phyloP scores from a whole-genome alignment of 2,797 vertebrate species.

The Sebastes diaconus region DNA sequence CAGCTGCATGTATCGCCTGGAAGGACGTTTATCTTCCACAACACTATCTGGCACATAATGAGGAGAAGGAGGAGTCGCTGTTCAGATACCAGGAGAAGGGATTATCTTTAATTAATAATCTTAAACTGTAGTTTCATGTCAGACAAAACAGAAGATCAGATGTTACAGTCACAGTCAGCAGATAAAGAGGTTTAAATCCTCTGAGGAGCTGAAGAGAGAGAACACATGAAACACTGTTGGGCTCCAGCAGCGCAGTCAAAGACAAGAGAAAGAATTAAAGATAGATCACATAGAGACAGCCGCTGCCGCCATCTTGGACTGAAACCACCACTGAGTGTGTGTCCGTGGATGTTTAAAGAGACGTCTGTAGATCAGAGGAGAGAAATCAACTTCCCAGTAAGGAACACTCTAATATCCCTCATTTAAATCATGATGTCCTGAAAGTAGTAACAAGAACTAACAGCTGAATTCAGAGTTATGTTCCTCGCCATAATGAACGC shows the following conservation, averaged over 20 bases:
- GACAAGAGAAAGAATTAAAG: no score
- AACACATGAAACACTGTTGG: neutral
- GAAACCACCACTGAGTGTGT: no score
- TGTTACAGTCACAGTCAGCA: neutral
- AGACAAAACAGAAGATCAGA: slow-evolving; percentile 38
- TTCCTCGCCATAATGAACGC: no score
- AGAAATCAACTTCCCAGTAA: no score
- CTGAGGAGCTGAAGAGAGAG: neutral
- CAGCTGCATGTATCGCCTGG: neutral
- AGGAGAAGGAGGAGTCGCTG: neutral
- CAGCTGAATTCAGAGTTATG: no score
- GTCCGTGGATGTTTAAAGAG: no score
- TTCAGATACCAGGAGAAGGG: slow-evolving; percentile 5
- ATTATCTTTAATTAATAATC: slow-evolving; percentile 61
- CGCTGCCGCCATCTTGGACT: no score
- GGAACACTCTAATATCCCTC: no score
- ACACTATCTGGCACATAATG: slow-evolving; percentile 20
- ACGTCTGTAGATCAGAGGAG: no score
- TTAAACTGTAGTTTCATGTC: slow-evolving; percentile 33
- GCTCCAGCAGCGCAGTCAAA: neutral
- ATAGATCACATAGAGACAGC: no score
- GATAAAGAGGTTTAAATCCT: neutral
- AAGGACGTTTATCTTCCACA: slow-evolving; percentile 41
- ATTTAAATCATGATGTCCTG: no score
- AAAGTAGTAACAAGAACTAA: no score